These are phyloP conservation scores for Tachyglossus aculeatus DNA, from an alignment of 2,797 vertebrate genomes.

Conservation along the genomic window DNA sequence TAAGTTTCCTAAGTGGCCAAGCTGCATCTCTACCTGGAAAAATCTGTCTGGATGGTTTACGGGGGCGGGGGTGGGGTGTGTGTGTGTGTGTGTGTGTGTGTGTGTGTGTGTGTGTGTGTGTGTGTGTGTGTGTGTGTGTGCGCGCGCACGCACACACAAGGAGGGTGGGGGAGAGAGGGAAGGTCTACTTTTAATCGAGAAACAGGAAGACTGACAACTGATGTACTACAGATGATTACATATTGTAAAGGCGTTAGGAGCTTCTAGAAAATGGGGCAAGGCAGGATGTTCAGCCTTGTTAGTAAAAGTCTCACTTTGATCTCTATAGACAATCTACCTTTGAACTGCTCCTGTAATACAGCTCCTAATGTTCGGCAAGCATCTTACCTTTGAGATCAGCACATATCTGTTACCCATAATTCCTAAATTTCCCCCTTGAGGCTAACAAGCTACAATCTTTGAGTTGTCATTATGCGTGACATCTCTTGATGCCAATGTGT, in stretches of 20 bases:
- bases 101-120: neutral
- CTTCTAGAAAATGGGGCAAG: neutral
- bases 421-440: conserved; percentile 55
- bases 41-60: neutral
- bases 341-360: conserved; percentile 1
- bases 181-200: neutral
- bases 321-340: conserved; percentile 12
- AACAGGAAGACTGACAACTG: neutral
- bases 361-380: conserved; percentile 1
- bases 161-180: too few relatives aligned
- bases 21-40: neutral
- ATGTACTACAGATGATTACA: neutral
- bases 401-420: conserved; percentile 54
- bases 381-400: conserved; percentile 51
- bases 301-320: conserved; percentile 23
- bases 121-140: neutral
- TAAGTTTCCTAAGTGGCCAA: neutral
- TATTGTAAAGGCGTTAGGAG: neutral
- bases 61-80: too few relatives aligned
- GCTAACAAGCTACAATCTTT: conserved; percentile 64
- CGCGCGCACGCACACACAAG: too few relatives aligned
- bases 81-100: neutral
- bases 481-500: conserved; percentile 46
- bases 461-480: conserved; percentile 38
- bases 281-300: conserved; percentile 14